phyloP scores from a whole-genome alignment of 2,888 invertebrate genomes.

The Horisme vitalbata region DNA sequence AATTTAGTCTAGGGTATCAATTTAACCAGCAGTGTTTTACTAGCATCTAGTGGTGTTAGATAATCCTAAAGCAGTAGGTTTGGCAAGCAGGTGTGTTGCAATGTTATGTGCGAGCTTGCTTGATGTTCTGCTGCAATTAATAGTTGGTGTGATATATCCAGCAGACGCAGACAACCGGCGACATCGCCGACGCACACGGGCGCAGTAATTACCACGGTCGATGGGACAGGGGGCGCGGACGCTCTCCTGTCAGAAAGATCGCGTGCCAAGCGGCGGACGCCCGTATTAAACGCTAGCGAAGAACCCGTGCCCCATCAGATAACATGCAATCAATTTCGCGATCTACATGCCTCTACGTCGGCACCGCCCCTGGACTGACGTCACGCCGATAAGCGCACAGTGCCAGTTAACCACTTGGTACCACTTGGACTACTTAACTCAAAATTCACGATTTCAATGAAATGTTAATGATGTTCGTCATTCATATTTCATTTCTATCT shows the following conservation, averaged over 20 bases:
- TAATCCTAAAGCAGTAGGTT: too few relatives aligned
- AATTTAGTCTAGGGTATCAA: too few relatives aligned
- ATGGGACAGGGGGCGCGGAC: slow-evolving; percentile 66
- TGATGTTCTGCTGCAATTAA: slow-evolving; percentile 40
- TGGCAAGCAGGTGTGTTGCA: slow-evolving; percentile 2
- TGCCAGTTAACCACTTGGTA: slow-evolving; percentile 75
- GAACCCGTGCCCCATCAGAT: slow-evolving; percentile 81
- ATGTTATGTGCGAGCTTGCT: slow-evolving; percentile 2
- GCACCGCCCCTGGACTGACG: slow-evolving; percentile 77
- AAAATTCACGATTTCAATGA: slow-evolving; percentile 42
- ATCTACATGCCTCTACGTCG: slow-evolving; percentile 80
- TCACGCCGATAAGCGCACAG: slow-evolving; percentile 74
- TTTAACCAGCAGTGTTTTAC: too few relatives aligned
- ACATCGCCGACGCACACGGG: slow-evolving; percentile 76
- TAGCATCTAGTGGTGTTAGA: too few relatives aligned
- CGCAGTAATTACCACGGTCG: slow-evolving; percentile 73
- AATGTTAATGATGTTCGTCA: slow-evolving; percentile 31
- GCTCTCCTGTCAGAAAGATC: slow-evolving; percentile 80
- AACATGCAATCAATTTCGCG: slow-evolving; percentile 82
- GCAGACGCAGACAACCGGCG: slow-evolving; percentile 55
- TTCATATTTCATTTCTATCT: slow-evolving; percentile 18
- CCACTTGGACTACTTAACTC: slow-evolving; percentile 54
- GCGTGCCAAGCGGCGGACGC: slow-evolving; percentile 75
- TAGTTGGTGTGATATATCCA: slow-evolving; percentile 33
- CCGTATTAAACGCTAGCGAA: slow-evolving; percentile 80